Conservation (phyloP, 1,140 invertebrate species). For the Drosophila melanogaster region DNA sequence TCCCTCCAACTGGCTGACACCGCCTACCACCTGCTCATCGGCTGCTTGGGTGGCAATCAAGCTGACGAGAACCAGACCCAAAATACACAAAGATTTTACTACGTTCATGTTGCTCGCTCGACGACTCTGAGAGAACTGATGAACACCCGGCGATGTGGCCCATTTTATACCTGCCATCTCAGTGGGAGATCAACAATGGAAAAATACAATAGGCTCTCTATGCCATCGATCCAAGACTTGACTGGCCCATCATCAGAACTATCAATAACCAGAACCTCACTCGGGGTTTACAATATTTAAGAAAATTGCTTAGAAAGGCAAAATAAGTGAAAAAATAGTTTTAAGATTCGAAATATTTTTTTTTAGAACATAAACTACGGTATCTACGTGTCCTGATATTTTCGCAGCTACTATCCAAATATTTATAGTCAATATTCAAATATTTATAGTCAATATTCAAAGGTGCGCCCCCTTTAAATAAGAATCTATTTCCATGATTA, state of each 20-base stretch:
- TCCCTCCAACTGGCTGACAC: constrained; percentile 15
- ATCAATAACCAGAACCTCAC: neutral
- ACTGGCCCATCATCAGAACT: neutral
- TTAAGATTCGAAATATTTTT: neutral
- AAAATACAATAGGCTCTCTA: neutral
- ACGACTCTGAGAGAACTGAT: constrained; percentile 24
- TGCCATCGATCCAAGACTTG: constrained; percentile 3
- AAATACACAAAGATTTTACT: constrained; percentile 14
- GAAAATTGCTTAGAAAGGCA: too few species aligned
- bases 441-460: neutral
- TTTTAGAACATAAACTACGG: neutral
- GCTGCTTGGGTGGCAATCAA: constrained; percentile 3
- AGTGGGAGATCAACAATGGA: constrained; percentile 12
- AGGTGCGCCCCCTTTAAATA: constrained; percentile 3
- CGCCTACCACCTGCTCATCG: constrained; percentile 5
- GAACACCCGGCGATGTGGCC: neutral
- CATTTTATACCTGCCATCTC: constrained; percentile 16
- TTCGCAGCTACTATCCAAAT: neutral
- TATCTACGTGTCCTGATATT: neutral
- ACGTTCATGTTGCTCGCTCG: constrained; percentile 26
- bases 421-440: neutral
- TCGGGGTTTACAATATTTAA: too few species aligned
- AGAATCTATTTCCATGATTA: constrained; percentile 14
- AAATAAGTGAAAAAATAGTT: neutral
- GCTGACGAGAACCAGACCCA: constrained; percentile 25